Evolutionary conservation across 2,888 invertebrate species (phyloP).

Genomic region (Tenodera sinensis): DNA sequence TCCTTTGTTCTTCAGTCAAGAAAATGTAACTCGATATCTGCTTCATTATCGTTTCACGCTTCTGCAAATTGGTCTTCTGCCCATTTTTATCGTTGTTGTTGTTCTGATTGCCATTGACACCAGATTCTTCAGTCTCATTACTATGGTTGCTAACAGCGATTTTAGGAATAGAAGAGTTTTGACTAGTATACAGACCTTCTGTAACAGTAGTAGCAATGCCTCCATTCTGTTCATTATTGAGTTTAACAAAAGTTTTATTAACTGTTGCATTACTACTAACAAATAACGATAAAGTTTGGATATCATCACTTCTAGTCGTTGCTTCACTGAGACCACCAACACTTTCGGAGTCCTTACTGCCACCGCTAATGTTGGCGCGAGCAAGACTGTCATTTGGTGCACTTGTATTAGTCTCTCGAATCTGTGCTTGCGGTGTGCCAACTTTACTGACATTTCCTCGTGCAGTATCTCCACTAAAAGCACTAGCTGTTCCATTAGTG

Average conservation of each 20-base stretch:
- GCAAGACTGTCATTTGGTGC: neutral
- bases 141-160: slow-evolving; percentile 17
- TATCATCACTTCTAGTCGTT: slow-evolving; percentile 19
- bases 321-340: slow-evolving; percentile 11
- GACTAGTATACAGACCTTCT: slow-evolving; percentile 12
- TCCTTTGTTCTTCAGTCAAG: slow-evolving; percentile 11
- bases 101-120: slow-evolving; percentile 5
- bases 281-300: slow-evolving; percentile 19
- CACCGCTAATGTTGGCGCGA: neutral
- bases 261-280: slow-evolving; percentile 12
- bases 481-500: slow-evolving; percentile 6
- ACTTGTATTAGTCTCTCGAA: slow-evolving; percentile 24
- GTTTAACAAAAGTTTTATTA: slow-evolving; percentile 8
- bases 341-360: slow-evolving; percentile 14
- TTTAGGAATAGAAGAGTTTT: slow-evolving; percentile 11
- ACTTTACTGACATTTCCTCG: slow-evolving; percentile 16
- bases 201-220: slow-evolving; percentile 11
- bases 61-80: slow-evolving; percentile 6
- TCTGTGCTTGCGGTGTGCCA: slow-evolving; percentile 30
- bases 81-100: slow-evolving; percentile 6
- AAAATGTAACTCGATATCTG: neutral
- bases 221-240: neutral
- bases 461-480: neutral
- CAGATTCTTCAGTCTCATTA: slow-evolving; percentile 24
- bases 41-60: slow-evolving; percentile 25